phyloP scores from a whole-genome alignment of 1,140 invertebrate species.

The Paracyclopina nana region DNA sequence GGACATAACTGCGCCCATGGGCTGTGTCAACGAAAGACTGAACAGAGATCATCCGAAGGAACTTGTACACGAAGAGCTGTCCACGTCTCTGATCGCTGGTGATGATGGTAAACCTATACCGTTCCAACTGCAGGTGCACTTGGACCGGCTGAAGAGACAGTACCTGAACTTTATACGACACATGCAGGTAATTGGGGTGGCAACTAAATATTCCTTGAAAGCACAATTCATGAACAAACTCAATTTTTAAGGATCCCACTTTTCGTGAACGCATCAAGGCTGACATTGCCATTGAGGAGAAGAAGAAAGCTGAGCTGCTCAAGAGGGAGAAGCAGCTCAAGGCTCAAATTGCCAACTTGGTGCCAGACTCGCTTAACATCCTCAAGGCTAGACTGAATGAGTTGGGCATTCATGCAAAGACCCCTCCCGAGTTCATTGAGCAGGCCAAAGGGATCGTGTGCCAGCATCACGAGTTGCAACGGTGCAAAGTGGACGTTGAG shows the following conservation, averaged over 20 bases:
- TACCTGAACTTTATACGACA: constrained; percentile 1
- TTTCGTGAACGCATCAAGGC: not conserved
- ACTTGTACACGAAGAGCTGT: constrained; percentile 1
- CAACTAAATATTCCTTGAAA: not conserved
- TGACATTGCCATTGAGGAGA: constrained; percentile 30
- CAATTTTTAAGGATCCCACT: not conserved
- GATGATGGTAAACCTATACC: not conserved
- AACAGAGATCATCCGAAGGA: not conserved
- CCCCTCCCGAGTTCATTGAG: constrained; percentile 24
- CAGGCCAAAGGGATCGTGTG: constrained; percentile 26
- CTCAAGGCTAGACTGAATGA: constrained; percentile 25
- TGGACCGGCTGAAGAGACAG: constrained; percentile 1
- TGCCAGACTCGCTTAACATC: constrained; percentile 23
- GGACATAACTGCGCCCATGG: not conserved
- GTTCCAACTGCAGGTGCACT: not conserved
- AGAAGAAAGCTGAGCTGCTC: constrained; percentile 12
- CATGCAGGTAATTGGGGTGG: constrained; percentile 2
- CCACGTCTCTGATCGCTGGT: not conserved
- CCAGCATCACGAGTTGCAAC: constrained; percentile 24
- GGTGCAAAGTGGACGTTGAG: constrained; percentile 10
- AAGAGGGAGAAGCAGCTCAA: constrained; percentile 12
- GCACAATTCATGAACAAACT: not conserved
- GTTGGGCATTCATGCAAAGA: constrained; percentile 25
- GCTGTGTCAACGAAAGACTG: not conserved
- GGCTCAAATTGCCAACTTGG: constrained; percentile 8